Evolutionary conservation across 1,140 invertebrate genomes (phyloP).

Genomic region (Drosophila tristis): DNA sequence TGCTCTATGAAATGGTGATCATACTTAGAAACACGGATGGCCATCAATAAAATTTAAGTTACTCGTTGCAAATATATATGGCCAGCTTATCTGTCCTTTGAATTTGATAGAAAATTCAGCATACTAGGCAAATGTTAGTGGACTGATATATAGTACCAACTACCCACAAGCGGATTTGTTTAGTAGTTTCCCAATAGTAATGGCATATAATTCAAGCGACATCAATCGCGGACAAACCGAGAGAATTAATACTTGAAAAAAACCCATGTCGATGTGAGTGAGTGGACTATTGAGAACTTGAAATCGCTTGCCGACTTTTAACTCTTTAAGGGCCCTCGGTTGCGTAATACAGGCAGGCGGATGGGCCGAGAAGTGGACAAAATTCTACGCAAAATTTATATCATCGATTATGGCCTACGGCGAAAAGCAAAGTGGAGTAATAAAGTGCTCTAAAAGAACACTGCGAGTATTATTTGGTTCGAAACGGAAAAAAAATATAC

Average conservation of each 20-base stretch:
- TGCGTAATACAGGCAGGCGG: slow-evolving; percentile 67
- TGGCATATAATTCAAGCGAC: no score
- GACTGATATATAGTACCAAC: no score
- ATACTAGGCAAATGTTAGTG: no score
- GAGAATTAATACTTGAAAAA: no score
- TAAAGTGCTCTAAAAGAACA: slow-evolving; percentile 59
- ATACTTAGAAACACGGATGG: slow-evolving; percentile 66
- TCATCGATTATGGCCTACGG: slow-evolving; percentile 23
- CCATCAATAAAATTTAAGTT: slow-evolving; percentile 52
- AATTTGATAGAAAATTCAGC: no score
- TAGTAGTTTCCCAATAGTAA: no score
- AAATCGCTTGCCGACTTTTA: slow-evolving; percentile 59
- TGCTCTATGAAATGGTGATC: slow-evolving; percentile 64
- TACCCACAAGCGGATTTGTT: no score
- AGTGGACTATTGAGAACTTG: slow-evolving; percentile 54
- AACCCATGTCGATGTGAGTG: no score
- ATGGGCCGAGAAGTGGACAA: slow-evolving; percentile 61
- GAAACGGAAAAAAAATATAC: slow-evolving; percentile 59
- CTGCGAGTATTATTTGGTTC: slow-evolving; percentile 28
- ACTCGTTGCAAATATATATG: slow-evolving; percentile 55
- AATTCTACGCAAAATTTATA: slow-evolving; percentile 35
- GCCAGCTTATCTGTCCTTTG: slow-evolving; percentile 1
- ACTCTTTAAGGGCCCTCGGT: slow-evolving; percentile 36
- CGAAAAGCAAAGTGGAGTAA: slow-evolving; percentile 28
- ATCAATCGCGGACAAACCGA: no score